A percentile compares a stretch with the other conserved stretches of the same genome.
Conservation (phyloP, 2,888 invertebrate genomes). For the Azorinus chamasolen region DNA sequence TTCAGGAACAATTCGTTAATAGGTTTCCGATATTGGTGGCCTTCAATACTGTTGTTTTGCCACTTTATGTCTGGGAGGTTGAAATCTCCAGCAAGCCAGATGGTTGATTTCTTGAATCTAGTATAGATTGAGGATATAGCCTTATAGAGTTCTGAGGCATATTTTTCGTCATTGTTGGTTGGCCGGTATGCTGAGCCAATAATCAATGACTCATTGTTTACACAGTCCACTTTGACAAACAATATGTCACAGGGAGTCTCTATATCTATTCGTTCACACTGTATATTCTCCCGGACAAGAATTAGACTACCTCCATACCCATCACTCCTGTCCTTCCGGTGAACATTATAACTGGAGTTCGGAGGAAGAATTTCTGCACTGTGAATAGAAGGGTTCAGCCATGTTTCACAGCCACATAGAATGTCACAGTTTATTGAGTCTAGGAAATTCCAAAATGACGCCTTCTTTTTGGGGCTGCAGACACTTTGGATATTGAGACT, state of each 20-base stretch:
- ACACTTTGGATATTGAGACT: conserved; percentile 21
- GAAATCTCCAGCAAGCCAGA: conserved; percentile 40
- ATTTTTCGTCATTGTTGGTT: conserved; percentile 18
- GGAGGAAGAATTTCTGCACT: conserved; percentile 19
- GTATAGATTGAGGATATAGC: background rate
- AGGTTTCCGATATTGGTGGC: conserved; percentile 27
- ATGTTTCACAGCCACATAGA: conserved; percentile 36
- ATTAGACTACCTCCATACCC: conserved; percentile 26
- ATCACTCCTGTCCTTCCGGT: conserved; percentile 30
- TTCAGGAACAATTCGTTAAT: conserved; percentile 27
- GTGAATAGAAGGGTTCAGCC: conserved; percentile 13
- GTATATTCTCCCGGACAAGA: conserved; percentile 11
- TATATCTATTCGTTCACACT: conserved; percentile 11
- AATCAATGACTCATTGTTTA: conserved; percentile 13
- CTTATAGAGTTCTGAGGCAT: background rate
- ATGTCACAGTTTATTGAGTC: conserved; percentile 23
- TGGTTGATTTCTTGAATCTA: conserved; percentile 11
- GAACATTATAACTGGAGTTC: conserved; percentile 13
- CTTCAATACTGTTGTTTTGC: conserved; percentile 25
- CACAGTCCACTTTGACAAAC: conserved; percentile 20
- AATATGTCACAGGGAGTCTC: conserved; percentile 8
- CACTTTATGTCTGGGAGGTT: conserved; percentile 37
- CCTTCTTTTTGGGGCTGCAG: conserved; percentile 20
- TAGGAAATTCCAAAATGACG: conserved; percentile 18
- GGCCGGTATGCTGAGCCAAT: conserved; percentile 32